Evolutionary conservation across 2,888 invertebrate genomes (phyloP).

Genomic region (Protophormia terraenovae): DNA sequence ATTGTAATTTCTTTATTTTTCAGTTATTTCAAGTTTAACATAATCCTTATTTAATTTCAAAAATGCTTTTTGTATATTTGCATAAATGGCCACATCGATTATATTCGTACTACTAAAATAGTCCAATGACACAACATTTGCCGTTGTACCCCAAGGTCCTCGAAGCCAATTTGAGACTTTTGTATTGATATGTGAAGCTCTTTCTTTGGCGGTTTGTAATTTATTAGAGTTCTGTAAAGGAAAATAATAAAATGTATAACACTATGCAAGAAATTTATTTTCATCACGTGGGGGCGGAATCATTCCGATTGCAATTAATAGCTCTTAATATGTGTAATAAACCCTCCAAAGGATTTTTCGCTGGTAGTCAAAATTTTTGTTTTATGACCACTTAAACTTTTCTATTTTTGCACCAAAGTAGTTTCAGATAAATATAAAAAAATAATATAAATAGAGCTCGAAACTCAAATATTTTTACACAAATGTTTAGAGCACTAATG

Average conservation of each 20-base stretch:
- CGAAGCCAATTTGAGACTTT: conserved; percentile 87
- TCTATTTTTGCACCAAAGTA: too few relatives aligned
- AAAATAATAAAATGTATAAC: not conserved
- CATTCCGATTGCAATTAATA: too few relatives aligned
- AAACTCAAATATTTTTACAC: too few relatives aligned
- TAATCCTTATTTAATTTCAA: conserved; percentile 74
- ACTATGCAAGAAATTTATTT: too few relatives aligned
- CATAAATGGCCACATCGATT: conserved; percentile 85
- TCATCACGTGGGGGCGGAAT: too few relatives aligned
- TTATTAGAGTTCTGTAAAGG: conserved; percentile 73
- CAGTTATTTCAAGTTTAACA: conserved; percentile 75
- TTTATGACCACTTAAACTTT: too few relatives aligned
- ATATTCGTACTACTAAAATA: conserved; percentile 88
- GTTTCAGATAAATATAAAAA: too few relatives aligned
- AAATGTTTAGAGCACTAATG: too few relatives aligned
- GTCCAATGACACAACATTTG: conserved; percentile 88
- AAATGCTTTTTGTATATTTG: conserved; percentile 80
- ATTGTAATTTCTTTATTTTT: conserved; percentile 41
- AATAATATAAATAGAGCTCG: too few relatives aligned
- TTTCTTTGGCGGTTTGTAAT: conserved; percentile 76
- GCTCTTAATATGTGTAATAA: too few relatives aligned
- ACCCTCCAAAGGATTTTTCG: too few relatives aligned
- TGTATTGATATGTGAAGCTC: conserved; percentile 82
- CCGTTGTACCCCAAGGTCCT: conserved; percentile 85
- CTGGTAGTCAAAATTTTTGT: too few relatives aligned